Base-by-base conservation (phyloP, 1,140 invertebrate species). In the Sipha flava region DNA sequence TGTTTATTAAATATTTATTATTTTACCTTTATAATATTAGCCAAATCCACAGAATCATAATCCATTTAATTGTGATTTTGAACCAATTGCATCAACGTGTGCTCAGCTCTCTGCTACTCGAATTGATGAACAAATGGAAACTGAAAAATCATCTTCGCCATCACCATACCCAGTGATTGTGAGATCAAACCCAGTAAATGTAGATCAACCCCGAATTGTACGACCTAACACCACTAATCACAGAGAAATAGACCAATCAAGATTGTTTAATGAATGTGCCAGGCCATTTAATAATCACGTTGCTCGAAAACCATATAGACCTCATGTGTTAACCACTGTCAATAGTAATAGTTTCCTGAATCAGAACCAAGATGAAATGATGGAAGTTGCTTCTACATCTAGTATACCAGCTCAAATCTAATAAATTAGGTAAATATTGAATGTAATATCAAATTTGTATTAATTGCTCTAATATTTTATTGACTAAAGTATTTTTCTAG, bases 91-190 rank as follows among this genome's bases (percentile, higher is more conserved):
- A 26, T 77, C 73, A 12, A 77, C 73, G 12, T 77, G 73, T 77
- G 52, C 73, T 23, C 52, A 59, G 49, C 49, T 77, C 1, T 77
- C 73, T 26, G 73, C 73, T 2, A 59, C 73, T 9, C 3, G 73
- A 29, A 77, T 77, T 26, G 73, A 77, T 59, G 73, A 77, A 77
- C 52, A 77, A 77, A 77, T 77, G 73, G 73, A 77, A 77, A 77
- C 73, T 43, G 73, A 77, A 59, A 77, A 77, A 5, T 73, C 70
- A 3, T 73, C 70, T 26, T 45, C 29, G 18, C 73, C 73, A 43
- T 59, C 34, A 23, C 34, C 7, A 18, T 77, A 77, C 14, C 52
- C 73, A 43, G 37, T 23, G 6, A n/a, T 75, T 21, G 7, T 34
- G 0, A 57, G 73, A 43, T 77, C 73, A 10, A 77, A 77, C 26